A percentile compares a stretch with the other conserved stretches of the same genome.
These are phyloP conservation scores for Clivina fossor DNA, from an alignment of 2,888 invertebrate genomes.

Conservation along the genomic window DNA sequence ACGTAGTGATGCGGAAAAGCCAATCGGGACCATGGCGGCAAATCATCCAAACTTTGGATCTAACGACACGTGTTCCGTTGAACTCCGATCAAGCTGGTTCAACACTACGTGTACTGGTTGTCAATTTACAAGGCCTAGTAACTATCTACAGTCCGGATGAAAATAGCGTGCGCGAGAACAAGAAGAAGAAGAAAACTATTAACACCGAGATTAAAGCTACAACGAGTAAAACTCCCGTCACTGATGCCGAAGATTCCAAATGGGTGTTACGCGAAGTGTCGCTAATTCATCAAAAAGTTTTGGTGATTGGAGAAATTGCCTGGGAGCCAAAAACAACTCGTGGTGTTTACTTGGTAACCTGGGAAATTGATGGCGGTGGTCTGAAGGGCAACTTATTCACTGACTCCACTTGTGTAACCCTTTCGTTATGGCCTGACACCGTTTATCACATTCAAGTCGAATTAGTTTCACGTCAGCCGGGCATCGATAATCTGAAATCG, in stretches of 20 bases:
- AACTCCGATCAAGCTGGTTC: conserved; percentile 62
- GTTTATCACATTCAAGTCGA: conserved; percentile 79
- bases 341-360: conserved; percentile 76
- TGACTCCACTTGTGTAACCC: conserved; percentile 75
- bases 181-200: conserved; percentile 54
- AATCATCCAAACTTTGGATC: conserved; percentile 66
- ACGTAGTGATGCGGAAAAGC: conserved; percentile 70
- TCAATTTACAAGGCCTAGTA: conserved; percentile 69
- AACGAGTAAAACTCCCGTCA: conserved; percentile 56
- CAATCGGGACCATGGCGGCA: conserved; percentile 66
- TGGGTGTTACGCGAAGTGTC: conserved; percentile 71
- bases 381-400: conserved; percentile 80
- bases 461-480: conserved; percentile 62
- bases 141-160: conserved; percentile 72
- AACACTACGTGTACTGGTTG: conserved; percentile 67
- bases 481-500: conserved; percentile 63
- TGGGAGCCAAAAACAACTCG: conserved; percentile 69
- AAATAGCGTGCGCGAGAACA: conserved; percentile 54
- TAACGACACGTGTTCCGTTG: conserved; percentile 65
- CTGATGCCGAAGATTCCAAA: conserved; percentile 55
- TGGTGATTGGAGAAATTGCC: conserved; percentile 71
- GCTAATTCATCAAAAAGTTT: conserved; percentile 70
- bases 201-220: conserved; percentile 57
- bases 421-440: conserved; percentile 80
- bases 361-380: conserved; percentile 82